phyloP scores from a whole-genome alignment of 1,140 invertebrate species.

The Maconellicoccus hirsutus region DNA sequence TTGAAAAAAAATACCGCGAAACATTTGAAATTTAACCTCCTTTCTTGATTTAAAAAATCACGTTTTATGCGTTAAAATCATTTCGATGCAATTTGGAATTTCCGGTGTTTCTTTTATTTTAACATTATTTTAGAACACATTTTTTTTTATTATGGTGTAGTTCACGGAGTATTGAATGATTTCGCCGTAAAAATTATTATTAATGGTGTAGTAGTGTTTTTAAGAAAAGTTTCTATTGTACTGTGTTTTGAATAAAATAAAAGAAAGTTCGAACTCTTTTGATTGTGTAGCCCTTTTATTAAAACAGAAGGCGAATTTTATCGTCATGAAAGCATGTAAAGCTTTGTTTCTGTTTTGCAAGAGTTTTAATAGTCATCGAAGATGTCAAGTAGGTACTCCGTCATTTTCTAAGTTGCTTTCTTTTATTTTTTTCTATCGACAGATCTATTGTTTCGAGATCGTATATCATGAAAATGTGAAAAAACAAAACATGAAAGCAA shows the following conservation, averaged over 20 bases:
- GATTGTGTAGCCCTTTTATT: neutral
- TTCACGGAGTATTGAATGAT: neutral
- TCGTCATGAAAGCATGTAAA: neutral
- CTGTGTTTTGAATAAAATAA: neutral
- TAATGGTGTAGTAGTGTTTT: constrained; percentile 1
- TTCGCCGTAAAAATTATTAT: neutral
- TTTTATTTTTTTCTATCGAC: neutral
- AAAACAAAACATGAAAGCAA: neutral
- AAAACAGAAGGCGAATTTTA: constrained; percentile 5
- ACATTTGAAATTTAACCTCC: too few species aligned
- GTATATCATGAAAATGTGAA: neutral
- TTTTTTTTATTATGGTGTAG: too few species aligned
- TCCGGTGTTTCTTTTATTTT: neutral
- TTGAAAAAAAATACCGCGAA: too few species aligned
- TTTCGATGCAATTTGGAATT: neutral
- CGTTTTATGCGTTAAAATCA: neutral
- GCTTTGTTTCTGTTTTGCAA: neutral
- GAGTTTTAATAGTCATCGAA: neutral
- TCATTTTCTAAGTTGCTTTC: neutral
- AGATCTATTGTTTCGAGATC: neutral
- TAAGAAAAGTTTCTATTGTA: constrained; percentile 1
- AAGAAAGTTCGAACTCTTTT: neutral
- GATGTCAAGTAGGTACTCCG: neutral
- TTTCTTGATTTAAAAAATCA: too few species aligned
- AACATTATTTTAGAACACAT: too few species aligned